Percentiles rank a stretch among this genome's conserved stretches.
Evolutionary conservation across 2,888 invertebrate species (phyloP).

Genomic region (Onthophagus sagittarius): DNA sequence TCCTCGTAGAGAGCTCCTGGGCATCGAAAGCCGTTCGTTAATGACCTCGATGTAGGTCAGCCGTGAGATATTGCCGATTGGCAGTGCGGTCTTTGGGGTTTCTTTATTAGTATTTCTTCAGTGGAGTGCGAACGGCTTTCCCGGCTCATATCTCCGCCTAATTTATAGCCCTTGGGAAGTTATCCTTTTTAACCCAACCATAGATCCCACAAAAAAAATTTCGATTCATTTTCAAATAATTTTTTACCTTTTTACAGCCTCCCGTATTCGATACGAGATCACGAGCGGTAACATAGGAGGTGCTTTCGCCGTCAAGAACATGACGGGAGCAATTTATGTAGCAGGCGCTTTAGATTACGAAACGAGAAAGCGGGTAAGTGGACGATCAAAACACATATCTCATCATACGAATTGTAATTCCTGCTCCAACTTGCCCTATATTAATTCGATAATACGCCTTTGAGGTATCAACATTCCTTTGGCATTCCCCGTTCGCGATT

Average conservation of each 20-base stretch:
- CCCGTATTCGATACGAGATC: slow-evolving; percentile 99
- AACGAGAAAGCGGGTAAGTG: slow-evolving; percentile 88
- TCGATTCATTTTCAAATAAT: too few relatives aligned
- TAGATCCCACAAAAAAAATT: not conserved
- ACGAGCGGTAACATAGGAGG: slow-evolving; percentile 98
- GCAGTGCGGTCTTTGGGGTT: not conserved
- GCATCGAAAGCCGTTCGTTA: not conserved
- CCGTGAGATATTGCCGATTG: not conserved
- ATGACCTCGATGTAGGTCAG: not conserved
- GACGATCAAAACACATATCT: not conserved
- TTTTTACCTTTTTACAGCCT: slow-evolving; percentile 64
- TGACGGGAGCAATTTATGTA: slow-evolving; percentile 98
- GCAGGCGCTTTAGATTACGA: slow-evolving; percentile 97
- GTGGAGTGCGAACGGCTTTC: not conserved
- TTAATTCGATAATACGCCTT: not conserved
- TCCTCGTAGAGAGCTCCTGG: not conserved
- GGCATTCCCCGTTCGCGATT: not conserved
- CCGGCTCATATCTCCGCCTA: not conserved
- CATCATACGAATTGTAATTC: not conserved
- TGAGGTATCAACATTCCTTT: not conserved
- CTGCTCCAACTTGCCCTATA: not conserved
- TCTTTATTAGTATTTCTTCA: not conserved
- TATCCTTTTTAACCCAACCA: not conserved
- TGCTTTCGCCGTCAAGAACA: slow-evolving; percentile 96
- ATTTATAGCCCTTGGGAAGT: not conserved